Evolutionary conservation across 2,797 vertebrate genomes (phyloP).

Genomic region (Ambastaia sidthimunki): DNA sequence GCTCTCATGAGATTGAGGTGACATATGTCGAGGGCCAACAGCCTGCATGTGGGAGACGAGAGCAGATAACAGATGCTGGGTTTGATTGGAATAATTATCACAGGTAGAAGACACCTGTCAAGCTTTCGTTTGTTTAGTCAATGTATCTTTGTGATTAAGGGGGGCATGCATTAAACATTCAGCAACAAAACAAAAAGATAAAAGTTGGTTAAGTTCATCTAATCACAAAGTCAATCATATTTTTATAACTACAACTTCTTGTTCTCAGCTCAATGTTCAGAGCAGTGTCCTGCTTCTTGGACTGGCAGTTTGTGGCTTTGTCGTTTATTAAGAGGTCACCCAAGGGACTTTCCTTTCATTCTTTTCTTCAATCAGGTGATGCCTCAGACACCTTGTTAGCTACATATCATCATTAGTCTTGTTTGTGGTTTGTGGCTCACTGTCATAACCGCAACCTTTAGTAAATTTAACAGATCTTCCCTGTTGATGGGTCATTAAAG

Average conservation of each 20-base stretch:
- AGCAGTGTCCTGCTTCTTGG: not conserved
- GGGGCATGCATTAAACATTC: not conserved
- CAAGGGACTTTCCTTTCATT: constrained; percentile 52
- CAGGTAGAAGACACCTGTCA: constrained; percentile 68
- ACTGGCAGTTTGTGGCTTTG: constrained; percentile 45
- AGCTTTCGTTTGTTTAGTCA: constrained; percentile 13
- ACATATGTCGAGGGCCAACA: constrained; percentile 59
- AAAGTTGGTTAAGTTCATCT: not conserved
- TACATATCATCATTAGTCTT: constrained; percentile 76
- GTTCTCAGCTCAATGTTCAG: not conserved
- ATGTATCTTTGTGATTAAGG: constrained; percentile 9
- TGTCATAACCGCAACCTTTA: constrained; percentile 71
- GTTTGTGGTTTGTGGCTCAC: constrained; percentile 75
- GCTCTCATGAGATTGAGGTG: constrained; percentile 55
- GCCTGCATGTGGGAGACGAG: constrained; percentile 54
- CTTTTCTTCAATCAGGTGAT: constrained; percentile 62
- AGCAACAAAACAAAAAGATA: not conserved
- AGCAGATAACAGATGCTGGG: constrained; percentile 58
- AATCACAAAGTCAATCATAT: not conserved
- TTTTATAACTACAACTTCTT: not conserved
- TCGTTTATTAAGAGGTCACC: constrained; percentile 20
- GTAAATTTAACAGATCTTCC: constrained; percentile 75
- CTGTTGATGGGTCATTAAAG: constrained; percentile 73
- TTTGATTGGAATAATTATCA: constrained; percentile 64
- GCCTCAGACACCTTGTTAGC: constrained; percentile 67